Evolutionary conservation across 2,797 vertebrate species (phyloP), one percentile per base, ranked within the genome.

Genomic region (Lycodopsis pacificus): DNA sequence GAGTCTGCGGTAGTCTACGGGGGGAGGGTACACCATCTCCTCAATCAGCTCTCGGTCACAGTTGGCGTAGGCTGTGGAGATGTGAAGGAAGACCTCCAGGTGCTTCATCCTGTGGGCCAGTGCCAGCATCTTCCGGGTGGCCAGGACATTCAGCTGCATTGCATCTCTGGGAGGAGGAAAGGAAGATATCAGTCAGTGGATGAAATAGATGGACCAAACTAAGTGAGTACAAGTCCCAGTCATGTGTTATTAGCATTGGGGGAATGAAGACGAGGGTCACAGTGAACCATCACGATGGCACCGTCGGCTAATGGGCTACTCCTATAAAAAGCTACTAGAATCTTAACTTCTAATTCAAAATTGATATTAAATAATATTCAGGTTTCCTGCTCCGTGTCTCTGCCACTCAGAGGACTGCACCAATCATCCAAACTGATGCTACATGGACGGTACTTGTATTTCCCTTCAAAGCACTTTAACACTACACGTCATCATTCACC

Each of bases 31-130:
- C 61, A 99, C 90, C 0, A 97, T 75, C 88, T 99, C 98, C 76
- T 98, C 98, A 20, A 99, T 99, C 79, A 98, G 95, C 80, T 98
- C 95, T 9, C 94, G 92, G 93, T 99, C 97, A 87, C 98, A 99
- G 82, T 99, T 96, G 27, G 98, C 97, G 17, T 97, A 99, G 5
- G 98, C 98, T 2, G 98, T 99, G 32, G 98, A 99, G 71, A 99
- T 84, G 10, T 99, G 97, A 82, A 97, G 89, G 85, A 99, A 99
- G 70, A 99, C 94, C 89, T 99, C 97, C 85, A 99, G 94, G 67
- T 97, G 94, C 91, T 97, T 97, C 94, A 99, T 99, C 65, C 57
- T 94, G 79, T 96, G 97, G 32, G 97, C 98, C 89, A 99, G 90
- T 1, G 94, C 90, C 71, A 99, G 76, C 89, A 99, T 96, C 88